A percentile compares a stretch with the other conserved stretches of the same genome.
These are phyloP conservation scores for Probosciger aterrimus DNA, from an alignment of 2,113 vertebrate species.

Conservation along the genomic window DNA sequence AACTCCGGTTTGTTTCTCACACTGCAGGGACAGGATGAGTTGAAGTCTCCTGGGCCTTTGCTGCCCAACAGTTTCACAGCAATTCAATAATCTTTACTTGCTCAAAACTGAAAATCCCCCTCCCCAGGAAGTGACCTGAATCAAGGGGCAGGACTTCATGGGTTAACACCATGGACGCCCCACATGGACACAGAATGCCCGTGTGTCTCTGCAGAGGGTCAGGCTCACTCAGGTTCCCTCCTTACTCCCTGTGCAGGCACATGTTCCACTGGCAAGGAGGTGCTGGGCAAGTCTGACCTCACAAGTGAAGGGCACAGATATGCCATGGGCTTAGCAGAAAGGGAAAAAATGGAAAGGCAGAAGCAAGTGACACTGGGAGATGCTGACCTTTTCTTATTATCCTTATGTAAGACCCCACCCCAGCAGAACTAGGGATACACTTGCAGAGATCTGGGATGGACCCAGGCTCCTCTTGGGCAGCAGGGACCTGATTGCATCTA, in stretches of 20 bases:
- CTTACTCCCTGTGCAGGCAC: background rate
- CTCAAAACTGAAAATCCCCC: background rate
- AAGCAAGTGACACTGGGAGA: background rate
- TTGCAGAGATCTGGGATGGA: background rate
- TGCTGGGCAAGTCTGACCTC: background rate
- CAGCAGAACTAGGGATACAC: background rate
- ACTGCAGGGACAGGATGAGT: background rate
- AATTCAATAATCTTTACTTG: background rate
- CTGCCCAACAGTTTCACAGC: background rate
- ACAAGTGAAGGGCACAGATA: background rate
- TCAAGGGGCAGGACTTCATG: background rate
- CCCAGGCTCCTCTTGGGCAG: background rate
- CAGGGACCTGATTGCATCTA: background rate
- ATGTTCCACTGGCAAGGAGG: background rate
- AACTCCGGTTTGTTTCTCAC: background rate
- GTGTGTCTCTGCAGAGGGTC: background rate
- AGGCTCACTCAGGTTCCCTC: background rate
- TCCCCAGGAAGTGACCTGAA: background rate
- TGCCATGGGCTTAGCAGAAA: background rate
- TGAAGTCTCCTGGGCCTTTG: background rate
- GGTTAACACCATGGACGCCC: accelerated
- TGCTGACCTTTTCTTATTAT: background rate
- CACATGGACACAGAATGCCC: background rate
- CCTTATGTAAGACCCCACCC: background rate
- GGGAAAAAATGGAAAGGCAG: background rate